Evolutionary conservation across 1,140 invertebrate species (phyloP), one percentile per base, ranked within the genome.

Genomic region (Macrotrachela quadricornifera): DNA sequence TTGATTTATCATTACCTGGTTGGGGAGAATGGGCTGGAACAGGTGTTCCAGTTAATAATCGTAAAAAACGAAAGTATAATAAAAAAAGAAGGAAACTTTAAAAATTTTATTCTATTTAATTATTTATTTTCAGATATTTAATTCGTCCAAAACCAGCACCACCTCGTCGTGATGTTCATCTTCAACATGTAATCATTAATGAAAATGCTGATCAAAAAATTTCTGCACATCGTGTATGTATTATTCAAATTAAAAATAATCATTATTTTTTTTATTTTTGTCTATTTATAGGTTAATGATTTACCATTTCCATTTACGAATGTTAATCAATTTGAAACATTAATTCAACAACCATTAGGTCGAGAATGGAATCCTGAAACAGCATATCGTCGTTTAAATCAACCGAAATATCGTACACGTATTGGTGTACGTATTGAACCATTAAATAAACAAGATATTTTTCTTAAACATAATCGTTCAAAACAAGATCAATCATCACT

Each of bases 21-120:
- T 97, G 91, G 91, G 90, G 90, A 9, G 74, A 72, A 8, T 96
- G 91, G 91, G 81, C 79, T 51, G 88, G 90, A 1, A 77, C 77
- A 56, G 78, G 80, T 51, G 74, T 88, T 13, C 74, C 76, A 61
- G 63, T 63, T n/a, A 72, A 77, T 46, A 67, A 75, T 64, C 69
- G 73, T 67, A 74, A 78, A 74, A 67, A 75, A 69, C 21, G 21
- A 30, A 30, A 30, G 21, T 30, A 30, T n/a, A n/a, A n/a, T n/a
- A n/a, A n/a, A n/a, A 30, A 4, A 30, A 30, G 3, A 8, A 30
- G 8, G 2, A 30, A 30, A 30, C 21, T 30, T 8, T 30, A n/a
- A n/a, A n/a, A n/a, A n/a, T n/a, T n/a, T n/a, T 30, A 30, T 30
- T 30, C 21, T 30, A 30, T 4, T 30, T 8, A 30, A 4, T 30